Conservation (phyloP, 2,888 invertebrate species). For the Mythimna vitellina region DNA sequence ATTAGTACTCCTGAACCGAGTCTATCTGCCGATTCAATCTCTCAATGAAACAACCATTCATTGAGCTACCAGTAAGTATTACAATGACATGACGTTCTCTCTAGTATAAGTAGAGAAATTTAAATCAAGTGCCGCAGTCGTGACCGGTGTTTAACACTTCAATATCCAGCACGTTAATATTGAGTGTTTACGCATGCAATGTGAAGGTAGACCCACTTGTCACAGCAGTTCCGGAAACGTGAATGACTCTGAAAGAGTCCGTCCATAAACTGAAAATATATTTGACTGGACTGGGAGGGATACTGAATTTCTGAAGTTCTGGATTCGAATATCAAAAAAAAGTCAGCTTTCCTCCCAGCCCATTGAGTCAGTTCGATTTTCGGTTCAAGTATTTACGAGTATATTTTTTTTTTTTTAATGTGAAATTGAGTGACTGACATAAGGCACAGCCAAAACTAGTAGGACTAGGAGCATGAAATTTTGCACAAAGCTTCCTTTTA, state of each 20-base stretch:
- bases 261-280: neutral
- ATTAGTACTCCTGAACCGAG: neutral
- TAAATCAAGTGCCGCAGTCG: slow-evolving; percentile 34
- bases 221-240: slow-evolving; percentile 19
- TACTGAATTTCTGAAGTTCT: neutral
- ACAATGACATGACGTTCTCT: slow-evolving; percentile 14
- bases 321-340: too few species aligned
- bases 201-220: slow-evolving; percentile 25
- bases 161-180: slow-evolving; percentile 35
- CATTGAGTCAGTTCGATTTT: too few species aligned
- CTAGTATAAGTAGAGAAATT: slow-evolving; percentile 51
- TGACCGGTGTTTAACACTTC: slow-evolving; percentile 36
- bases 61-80: slow-evolving; percentile 13
- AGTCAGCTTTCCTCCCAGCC: too few species aligned
- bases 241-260: neutral
- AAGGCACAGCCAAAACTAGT: too few species aligned
- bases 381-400: too few species aligned
- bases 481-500: too few species aligned
- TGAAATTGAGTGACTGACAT: too few species aligned
- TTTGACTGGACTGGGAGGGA: neutral
- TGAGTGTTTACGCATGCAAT: slow-evolving; percentile 20
- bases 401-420: too few species aligned
- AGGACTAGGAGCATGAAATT: too few species aligned
- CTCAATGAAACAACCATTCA: slow-evolving; percentile 18
- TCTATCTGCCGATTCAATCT: neutral